A percentile compares a stretch with the other conserved stretches of the same genome.
These are phyloP conservation scores for Stegophylla sp. DNA, from an alignment of 2,888 invertebrate genomes.

Conservation along the genomic window DNA sequence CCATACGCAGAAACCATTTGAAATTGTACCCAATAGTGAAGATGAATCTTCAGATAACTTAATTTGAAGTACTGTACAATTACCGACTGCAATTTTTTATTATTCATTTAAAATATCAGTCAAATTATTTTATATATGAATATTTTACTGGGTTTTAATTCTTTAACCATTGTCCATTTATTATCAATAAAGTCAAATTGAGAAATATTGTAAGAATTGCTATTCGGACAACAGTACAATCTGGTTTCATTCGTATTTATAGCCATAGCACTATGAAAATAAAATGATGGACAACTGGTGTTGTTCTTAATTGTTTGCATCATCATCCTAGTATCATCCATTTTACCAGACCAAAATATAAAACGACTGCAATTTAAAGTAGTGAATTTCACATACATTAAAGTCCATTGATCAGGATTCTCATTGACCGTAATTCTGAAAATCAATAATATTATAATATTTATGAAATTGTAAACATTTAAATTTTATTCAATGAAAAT, in stretches of 20 bases:
- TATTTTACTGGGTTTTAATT: conserved; percentile 66
- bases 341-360: conserved; percentile 81
- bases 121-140: not conserved
- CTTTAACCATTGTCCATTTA: conserved; percentile 72
- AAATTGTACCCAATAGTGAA: conserved; percentile 82
- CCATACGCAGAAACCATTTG: conserved; percentile 85
- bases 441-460: conserved; percentile 29
- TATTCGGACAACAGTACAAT: conserved; percentile 76
- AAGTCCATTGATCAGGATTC: conserved; percentile 74
- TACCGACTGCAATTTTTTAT: conserved; percentile 40
- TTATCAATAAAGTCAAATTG: conserved; percentile 67
- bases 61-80: conserved; percentile 73
- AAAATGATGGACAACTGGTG: conserved; percentile 56
- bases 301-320: conserved; percentile 71
- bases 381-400: conserved; percentile 77
- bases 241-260: conserved; percentile 73
- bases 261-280: conserved; percentile 70
- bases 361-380: conserved; percentile 74
- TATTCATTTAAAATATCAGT: conserved; percentile 7
- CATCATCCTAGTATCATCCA: conserved; percentile 77
- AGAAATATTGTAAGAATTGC: conserved; percentile 66
- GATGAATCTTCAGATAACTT: conserved; percentile 83
- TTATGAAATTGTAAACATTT: not conserved
- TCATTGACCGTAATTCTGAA: conserved; percentile 66
- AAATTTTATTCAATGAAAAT: not conserved